Percentiles rank a stretch among this genome's conserved stretches.
These are phyloP conservation scores for Crocuta crocuta DNA, from an alignment of 2,113 vertebrate genomes.

Conservation along the genomic window DNA sequence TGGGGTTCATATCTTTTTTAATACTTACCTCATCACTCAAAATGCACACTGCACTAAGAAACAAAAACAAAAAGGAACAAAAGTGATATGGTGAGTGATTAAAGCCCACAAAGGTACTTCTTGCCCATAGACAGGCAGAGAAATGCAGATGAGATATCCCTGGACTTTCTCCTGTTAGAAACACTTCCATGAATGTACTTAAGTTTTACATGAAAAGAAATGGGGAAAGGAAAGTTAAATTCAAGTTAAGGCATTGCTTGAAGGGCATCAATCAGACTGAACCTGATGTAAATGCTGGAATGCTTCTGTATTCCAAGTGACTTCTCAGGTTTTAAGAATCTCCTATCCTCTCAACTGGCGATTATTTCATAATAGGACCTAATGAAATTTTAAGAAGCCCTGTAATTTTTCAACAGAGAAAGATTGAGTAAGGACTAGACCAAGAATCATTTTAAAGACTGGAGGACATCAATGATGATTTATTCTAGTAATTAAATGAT, in stretches of 20 bases:
- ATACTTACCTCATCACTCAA: neutral
- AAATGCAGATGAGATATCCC: neutral
- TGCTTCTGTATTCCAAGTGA: neutral
- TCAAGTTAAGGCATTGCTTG: neutral
- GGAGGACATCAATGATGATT: neutral
- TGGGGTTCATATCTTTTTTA: neutral
- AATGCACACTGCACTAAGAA: neutral
- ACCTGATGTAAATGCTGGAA: neutral
- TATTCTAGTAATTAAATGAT: neutral
- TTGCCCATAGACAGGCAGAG: neutral
- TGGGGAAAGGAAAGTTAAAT: neutral
- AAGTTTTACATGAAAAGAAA: neutral
- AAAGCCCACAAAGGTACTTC: neutral
- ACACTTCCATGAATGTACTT: neutral
- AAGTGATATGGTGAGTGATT: neutral
- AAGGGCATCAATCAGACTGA: neutral
- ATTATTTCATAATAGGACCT: neutral
- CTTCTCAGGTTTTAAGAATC: neutral
- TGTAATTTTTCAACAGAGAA: neutral
- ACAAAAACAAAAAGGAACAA: neutral
- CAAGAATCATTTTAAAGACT: slow-evolving; percentile 12
- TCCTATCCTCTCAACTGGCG: neutral
- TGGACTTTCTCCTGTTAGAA: neutral
- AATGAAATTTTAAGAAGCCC: neutral
- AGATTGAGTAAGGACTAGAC: neutral